phyloP scores from a whole-genome alignment of 2,888 invertebrate species.

The Spilarctia lutea region DNA sequence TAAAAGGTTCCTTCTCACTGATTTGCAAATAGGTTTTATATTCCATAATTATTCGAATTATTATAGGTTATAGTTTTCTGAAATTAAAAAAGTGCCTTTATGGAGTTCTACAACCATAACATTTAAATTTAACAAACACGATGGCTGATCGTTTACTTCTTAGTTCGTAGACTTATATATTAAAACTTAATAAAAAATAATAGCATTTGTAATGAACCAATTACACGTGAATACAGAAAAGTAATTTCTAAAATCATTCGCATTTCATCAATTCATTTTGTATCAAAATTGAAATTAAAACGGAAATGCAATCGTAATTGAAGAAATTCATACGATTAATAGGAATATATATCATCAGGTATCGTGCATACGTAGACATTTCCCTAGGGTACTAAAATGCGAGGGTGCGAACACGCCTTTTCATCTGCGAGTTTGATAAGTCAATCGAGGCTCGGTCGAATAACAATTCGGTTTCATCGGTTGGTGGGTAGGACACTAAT shows the following conservation, averaged over 20 bases:
- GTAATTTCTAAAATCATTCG: background rate
- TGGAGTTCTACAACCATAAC: too few relatives aligned
- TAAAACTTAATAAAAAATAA: background rate
- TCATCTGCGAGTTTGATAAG: slow-evolving; percentile 4
- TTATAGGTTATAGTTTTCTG: too few relatives aligned
- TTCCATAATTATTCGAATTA: too few relatives aligned
- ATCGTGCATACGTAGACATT: background rate
- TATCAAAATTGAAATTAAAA: background rate
- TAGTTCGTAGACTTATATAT: too few relatives aligned
- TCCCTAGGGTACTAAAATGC: background rate
- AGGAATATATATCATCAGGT: background rate
- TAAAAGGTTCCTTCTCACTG: too few relatives aligned
- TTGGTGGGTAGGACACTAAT: slow-evolving; percentile 5
- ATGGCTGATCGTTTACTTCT: too few relatives aligned
- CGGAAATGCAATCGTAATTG: background rate
- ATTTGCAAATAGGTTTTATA: too few relatives aligned
- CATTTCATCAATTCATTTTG: too few relatives aligned
- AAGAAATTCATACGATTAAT: background rate
- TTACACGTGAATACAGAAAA: background rate
- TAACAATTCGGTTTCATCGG: slow-evolving; percentile 6
- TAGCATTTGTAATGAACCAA: background rate
- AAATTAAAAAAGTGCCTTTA: too few relatives aligned
- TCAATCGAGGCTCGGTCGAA: slow-evolving; percentile 1
- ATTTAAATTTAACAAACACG: too few relatives aligned
- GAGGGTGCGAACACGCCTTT: slow-evolving; percentile 4